Conservation (phyloP, 2,888 invertebrate genomes). For the Stenodema calcarata region DNA sequence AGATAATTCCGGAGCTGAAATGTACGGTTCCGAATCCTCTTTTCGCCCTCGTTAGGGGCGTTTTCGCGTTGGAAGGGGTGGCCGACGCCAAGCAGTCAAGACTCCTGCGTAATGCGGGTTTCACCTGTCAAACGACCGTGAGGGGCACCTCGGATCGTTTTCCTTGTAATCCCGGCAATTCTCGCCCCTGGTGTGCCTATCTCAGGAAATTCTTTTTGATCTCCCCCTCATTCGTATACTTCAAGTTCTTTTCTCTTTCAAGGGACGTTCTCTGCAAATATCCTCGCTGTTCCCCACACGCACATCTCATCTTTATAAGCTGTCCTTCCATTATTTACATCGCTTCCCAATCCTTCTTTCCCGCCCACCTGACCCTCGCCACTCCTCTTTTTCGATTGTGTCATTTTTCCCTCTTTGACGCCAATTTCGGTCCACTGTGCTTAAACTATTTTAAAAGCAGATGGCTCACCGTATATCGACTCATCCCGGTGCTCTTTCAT, state of each 20-base stretch:
- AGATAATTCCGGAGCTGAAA: background rate
- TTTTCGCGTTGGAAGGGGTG: background rate
- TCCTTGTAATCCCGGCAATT: background rate
- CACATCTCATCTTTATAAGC: background rate
- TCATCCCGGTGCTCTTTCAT: no score
- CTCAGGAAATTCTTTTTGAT: slow-evolving; percentile 26
- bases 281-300: background rate
- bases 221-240: slow-evolving; percentile 7
- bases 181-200: background rate
- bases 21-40: background rate
- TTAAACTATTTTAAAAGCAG: no score
- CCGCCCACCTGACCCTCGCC: background rate
- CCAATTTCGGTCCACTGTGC: no score
- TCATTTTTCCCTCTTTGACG: no score
- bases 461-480: no score
- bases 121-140: background rate
- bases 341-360: slow-evolving; percentile 4
- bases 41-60: background rate
- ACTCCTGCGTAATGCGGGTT: slow-evolving; percentile 23
- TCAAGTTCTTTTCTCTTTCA: slow-evolving; percentile 10
- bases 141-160: background rate
- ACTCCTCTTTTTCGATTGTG: background rate
- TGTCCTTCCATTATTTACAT: slow-evolving; percentile 3
- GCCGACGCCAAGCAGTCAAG: slow-evolving; percentile 1
- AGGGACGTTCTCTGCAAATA: slow-evolving; percentile 12